Evolutionary conservation across 2,113 vertebrate genomes (phyloP).

Genomic region (Callaeas wilsoni): DNA sequence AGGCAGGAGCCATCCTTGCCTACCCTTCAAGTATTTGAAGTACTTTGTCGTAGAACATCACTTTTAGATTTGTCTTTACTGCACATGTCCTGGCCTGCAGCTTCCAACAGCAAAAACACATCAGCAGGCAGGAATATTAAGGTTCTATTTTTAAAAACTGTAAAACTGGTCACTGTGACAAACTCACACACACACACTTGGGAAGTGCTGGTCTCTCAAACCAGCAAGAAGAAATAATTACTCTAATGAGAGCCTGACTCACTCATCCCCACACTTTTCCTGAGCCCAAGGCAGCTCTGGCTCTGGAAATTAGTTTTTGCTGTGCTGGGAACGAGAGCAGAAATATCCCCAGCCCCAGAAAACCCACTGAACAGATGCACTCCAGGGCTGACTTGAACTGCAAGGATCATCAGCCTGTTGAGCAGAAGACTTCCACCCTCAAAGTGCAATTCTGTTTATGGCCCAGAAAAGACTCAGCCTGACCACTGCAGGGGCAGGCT

Average conservation of each 20-base stretch:
- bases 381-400: not conserved
- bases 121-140: not conserved
- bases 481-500: not conserved
- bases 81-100: not conserved
- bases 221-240: not conserved
- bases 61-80: not conserved
- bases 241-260: conserved; percentile 1
- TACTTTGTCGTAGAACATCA: not conserved
- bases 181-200: not conserved
- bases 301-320: not conserved
- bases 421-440: not conserved
- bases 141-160: not conserved
- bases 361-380: not conserved
- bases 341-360: not conserved
- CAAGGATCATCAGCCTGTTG: not conserved
- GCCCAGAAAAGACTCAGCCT: not conserved
- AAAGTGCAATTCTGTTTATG: not conserved
- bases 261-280: not conserved
- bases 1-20: not conserved
- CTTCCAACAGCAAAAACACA: not conserved
- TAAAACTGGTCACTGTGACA: not conserved
- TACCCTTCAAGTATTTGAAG: not conserved
- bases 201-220: not conserved
- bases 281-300: not conserved
- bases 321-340: not conserved